Evolutionary conservation across 2,113 vertebrate species (phyloP).

Genomic region (Callithrix jacchus): DNA sequence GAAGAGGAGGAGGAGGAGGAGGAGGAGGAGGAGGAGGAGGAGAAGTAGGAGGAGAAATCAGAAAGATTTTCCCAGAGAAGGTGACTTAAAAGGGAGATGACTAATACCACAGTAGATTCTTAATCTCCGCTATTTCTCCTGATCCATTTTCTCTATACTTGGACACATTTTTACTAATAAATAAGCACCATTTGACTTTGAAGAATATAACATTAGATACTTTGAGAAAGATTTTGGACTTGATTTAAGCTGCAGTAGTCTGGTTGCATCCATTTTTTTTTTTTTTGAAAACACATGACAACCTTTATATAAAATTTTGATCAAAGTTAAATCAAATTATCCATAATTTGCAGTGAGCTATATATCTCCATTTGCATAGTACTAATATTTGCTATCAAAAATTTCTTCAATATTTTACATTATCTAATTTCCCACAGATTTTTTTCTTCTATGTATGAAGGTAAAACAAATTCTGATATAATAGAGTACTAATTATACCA

Average conservation of each 20-base stretch:
- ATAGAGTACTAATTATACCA: not conserved
- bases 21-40: not conserved
- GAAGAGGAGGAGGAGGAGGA: not conserved
- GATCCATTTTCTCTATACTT: not conserved
- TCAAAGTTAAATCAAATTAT: not conserved
- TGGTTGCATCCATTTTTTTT: not conserved
- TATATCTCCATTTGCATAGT: not conserved
- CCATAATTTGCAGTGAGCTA: not conserved
- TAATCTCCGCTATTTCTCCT: not conserved
- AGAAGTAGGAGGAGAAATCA: not conserved
- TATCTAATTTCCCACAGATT: not conserved
- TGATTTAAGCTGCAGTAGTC: not conserved
- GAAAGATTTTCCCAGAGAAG: not conserved
- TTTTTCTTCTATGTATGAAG: not conserved
- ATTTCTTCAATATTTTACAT: not conserved
- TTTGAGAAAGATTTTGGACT: not conserved
- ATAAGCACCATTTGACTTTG: not conserved
- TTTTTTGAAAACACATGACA: not conserved
- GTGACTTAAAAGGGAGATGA: not conserved
- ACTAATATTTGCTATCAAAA: not conserved
- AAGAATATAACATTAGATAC: not conserved
- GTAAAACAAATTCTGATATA: not conserved
- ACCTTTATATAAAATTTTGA: constrained; percentile 23
- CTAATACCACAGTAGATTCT: not conserved
- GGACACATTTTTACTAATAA: not conserved